Conservation (phyloP, 2,888 invertebrate species). For the Pseudococcus longispinus region DNA sequence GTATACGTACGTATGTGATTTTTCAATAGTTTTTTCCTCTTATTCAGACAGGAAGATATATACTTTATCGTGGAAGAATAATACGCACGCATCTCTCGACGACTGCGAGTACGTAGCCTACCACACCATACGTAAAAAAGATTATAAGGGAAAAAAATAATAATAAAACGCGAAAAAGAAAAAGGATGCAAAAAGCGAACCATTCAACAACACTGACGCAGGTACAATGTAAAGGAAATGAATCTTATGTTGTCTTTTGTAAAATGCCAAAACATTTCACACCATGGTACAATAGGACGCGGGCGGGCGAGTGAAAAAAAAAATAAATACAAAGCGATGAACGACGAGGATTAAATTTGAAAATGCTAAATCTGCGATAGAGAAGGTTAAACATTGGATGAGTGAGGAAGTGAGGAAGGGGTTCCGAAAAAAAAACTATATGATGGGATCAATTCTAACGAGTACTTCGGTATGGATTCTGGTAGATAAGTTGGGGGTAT, state of each 20-base stretch:
- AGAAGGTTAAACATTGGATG: neutral
- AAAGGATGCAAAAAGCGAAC: constrained; percentile 34
- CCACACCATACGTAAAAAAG: neutral
- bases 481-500: too few species aligned
- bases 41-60: constrained; percentile 29
- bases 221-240: constrained; percentile 41
- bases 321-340: neutral
- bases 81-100: constrained; percentile 1
- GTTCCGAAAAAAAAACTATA: neutral
- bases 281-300: neutral
- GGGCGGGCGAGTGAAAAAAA: neutral
- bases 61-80: neutral
- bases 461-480: too few species aligned
- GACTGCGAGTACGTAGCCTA: too few species aligned
- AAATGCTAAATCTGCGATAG: neutral
- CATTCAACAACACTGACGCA: constrained; percentile 35
- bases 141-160: constrained; percentile 13
- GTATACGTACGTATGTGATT: neutral
- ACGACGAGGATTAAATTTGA: neutral
- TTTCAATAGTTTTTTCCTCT: constrained; percentile 13
- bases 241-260: constrained; percentile 42
- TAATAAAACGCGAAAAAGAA: constrained; percentile 18
- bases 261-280: constrained; percentile 46
- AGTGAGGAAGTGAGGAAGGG: neutral
- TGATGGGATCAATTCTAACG: neutral